Conservation (phyloP, 2,888 invertebrate species). For the Graphium colonna region DNA sequence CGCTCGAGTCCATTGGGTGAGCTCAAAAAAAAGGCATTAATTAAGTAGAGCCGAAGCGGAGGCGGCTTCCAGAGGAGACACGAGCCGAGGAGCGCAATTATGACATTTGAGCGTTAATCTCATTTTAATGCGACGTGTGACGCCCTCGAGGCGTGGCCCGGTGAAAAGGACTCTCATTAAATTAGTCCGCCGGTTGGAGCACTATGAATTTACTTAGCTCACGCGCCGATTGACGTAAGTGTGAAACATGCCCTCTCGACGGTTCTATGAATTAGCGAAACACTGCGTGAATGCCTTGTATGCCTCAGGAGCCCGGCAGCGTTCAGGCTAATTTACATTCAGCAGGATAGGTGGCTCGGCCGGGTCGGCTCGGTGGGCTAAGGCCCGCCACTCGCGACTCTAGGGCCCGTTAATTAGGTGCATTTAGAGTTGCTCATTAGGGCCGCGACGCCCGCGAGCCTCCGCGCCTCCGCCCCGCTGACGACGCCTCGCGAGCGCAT, state of each 20-base stretch:
- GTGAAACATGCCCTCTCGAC: slow-evolving; percentile 69
- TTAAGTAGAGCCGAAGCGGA: slow-evolving; percentile 35
- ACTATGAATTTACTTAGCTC: slow-evolving; percentile 62
- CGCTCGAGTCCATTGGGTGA: too few species aligned
- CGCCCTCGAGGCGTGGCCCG: slow-evolving; percentile 39
- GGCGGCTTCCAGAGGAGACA: slow-evolving; percentile 31
- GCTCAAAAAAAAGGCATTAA: too few species aligned
- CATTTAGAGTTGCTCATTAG: slow-evolving; percentile 18
- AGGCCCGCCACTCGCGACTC: slow-evolving; percentile 7
- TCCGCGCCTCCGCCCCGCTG: too few species aligned
- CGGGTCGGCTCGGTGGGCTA: too few species aligned
- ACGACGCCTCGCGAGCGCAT: too few species aligned
- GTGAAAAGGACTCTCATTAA: slow-evolving; percentile 71
- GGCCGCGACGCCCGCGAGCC: slow-evolving; percentile 1
- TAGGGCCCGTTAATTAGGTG: slow-evolving; percentile 21
- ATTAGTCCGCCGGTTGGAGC: slow-evolving; percentile 74
- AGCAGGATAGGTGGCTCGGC: slow-evolving; percentile 15
- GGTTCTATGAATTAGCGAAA: slow-evolving; percentile 46
- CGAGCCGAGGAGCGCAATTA: slow-evolving; percentile 46
- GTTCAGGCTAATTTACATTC: slow-evolving; percentile 50
- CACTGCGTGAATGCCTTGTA: slow-evolving; percentile 67
- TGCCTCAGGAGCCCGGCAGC: slow-evolving; percentile 53
- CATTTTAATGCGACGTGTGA: slow-evolving; percentile 45
- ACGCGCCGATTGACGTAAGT: slow-evolving; percentile 68
- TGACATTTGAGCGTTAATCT: slow-evolving; percentile 50